Base-by-base conservation (phyloP, 2,888 invertebrate genomes). In the Drosophila emarginata region DNA sequence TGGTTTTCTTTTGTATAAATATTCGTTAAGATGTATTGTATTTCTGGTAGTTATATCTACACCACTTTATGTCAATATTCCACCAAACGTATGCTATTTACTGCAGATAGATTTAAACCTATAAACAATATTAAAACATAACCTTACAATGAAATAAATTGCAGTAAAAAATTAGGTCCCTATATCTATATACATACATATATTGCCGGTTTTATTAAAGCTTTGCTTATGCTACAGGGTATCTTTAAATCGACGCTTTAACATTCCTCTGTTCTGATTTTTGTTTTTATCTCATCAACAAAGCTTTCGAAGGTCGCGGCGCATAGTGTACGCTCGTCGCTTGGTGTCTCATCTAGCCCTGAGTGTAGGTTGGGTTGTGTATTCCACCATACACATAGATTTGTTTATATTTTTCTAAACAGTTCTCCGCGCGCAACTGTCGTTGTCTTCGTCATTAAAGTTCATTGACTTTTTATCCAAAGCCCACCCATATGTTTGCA, bases 251-350 rank as follows among this genome's bases (percentile, higher is more conserved):
- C 12, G 45, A 7, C 45, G 11, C 12, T 45, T 45, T 5, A 18
- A 45, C 45, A 36, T 51, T 36, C 4, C 39, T 37, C 4, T 18
- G 14, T 39, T 40, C 39, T 40, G 45, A 18, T 64, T 21, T 45
- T 45, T 45, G 45, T 45, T 45, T 54, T 54, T 54, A 54, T 54
- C 40, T 59, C 40, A 61, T 54, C 61, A 61, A 53, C 50, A 72
- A 72, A 72, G 73, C 72, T 72, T 67, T 62, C 71, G 73, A 72
- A 72, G 72, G 72, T 72, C 72, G 67, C 67, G 58, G 28, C 71
- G 23, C 67, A 50, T 21, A 65, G 40, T 40, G 18, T 45, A 45
- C 45, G 11, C 39, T 1, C 32, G n/a, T 39, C 23, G 18, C 36
- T 54, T 39, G 39, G 57, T 57, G 36, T 57, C 36, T 28, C 63